Evolutionary conservation across 2,113 vertebrate species (phyloP).

Genomic region (Crotalus viridis): DNA sequence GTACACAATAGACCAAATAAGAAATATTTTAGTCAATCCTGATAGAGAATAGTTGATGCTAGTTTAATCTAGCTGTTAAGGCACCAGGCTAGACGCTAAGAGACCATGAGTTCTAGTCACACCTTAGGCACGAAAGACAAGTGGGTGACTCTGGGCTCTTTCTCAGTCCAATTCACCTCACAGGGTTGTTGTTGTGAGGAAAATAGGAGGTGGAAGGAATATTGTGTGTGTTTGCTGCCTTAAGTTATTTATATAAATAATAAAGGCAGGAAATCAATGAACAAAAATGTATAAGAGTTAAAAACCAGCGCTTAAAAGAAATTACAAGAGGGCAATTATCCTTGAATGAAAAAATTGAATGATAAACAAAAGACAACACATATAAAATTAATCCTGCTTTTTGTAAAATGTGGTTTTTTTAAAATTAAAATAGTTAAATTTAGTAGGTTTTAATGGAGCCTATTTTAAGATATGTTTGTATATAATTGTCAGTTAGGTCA

Average conservation of each 20-base stretch:
- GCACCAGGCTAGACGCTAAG: not conserved
- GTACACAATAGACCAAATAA: not conserved
- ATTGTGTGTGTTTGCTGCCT: not conserved
- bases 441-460: not conserved
- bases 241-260: not conserved
- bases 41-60: constrained; percentile 27
- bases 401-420: not conserved
- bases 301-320: not conserved
- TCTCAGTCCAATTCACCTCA: not conserved
- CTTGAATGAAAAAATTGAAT: not conserved
- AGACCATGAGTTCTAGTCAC: not conserved
- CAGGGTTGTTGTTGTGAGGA: not conserved
- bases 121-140: not conserved
- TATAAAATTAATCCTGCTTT: not conserved
- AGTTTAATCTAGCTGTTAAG: not conserved
- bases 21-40: not conserved
- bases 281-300: not conserved
- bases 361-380: not conserved
- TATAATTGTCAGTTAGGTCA: not conserved
- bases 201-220: not conserved
- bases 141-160: not conserved
- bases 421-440: not conserved
- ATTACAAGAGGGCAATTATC: not conserved
- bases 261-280: not conserved
- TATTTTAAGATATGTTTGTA: not conserved